Percentiles rank a stretch among this genome's conserved stretches.
phyloP scores from a whole-genome alignment of 1,140 invertebrate genomes.

The Maconellicoccus hirsutus region DNA sequence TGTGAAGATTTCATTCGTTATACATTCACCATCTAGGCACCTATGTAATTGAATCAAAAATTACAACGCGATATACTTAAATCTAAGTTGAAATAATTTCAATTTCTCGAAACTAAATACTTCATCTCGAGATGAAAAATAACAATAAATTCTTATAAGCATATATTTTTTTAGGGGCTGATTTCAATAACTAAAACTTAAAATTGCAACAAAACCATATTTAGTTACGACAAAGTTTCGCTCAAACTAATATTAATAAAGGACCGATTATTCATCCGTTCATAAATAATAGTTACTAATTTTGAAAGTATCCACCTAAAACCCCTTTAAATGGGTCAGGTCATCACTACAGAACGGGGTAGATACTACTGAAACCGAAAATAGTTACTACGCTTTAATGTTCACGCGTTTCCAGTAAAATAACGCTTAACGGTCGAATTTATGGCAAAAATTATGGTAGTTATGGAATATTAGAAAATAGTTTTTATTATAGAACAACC shows the following conservation, averaged over 20 bases:
- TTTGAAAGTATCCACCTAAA: conserved; percentile 14
- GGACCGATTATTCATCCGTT: conserved; percentile 20
- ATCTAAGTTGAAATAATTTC: too few relatives aligned
- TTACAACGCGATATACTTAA: too few relatives aligned
- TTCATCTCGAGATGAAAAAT: too few relatives aligned
- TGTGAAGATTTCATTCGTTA: too few relatives aligned
- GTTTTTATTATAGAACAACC: conserved; percentile 15
- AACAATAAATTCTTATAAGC: too few relatives aligned
- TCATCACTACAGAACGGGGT: not conserved
- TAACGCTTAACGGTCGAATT: conserved; percentile 20
- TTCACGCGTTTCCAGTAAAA: conserved; percentile 17
- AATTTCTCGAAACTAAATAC: too few relatives aligned
- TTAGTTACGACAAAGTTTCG: not conserved
- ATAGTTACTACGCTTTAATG: conserved; percentile 12
- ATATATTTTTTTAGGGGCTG: too few relatives aligned
- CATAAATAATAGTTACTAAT: conserved; percentile 12
- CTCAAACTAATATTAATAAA: conserved; percentile 18
- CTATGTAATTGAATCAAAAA: too few relatives aligned
- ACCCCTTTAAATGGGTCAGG: conserved; percentile 7
- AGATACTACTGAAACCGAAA: not conserved
- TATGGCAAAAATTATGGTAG: conserved; percentile 21
- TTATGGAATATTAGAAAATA: conserved; percentile 21
- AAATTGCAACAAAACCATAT: not conserved
- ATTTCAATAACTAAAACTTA: not conserved
- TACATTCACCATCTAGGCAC: too few relatives aligned